Evolutionary conservation across 2,797 vertebrate species (phyloP), one percentile per base, ranked within the genome.

Genomic region (Urosaurus nigricauda): DNA sequence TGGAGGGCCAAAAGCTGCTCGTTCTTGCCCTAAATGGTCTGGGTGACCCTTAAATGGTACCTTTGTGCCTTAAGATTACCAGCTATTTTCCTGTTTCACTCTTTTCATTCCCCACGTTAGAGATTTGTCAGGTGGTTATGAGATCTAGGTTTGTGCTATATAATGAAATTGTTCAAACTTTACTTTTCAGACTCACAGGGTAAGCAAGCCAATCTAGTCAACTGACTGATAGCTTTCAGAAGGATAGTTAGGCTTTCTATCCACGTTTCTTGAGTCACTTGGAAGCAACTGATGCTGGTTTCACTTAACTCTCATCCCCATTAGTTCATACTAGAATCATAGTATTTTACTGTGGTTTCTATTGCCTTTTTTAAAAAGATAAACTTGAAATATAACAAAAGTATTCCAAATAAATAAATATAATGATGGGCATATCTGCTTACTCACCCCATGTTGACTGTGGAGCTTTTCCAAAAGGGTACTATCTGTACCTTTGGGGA

Each of bases 401-500:
- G 37, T 47, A n/a, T 81, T 74, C 32, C 43, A 81, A 81, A 81
- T 71, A 70, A 70, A 79, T 29, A 51, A 6, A 43, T 17, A 16
- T 77, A 85, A 47, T 94, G 93, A 9, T 70, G 21, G 40, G 8
- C 32, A 60, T 79, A 88, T 90, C 94, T 91, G 92, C 82, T 94
- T 92, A 94, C 98, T 98, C 94, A 99, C 98, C 75, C 97, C 97
- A 63, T 98, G 98, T 90, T 98, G 97, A 91, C 97, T 98, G 96
- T 99, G 98, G 88, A 99, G 97, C 92, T 99, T 99, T 96, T 98
- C 98, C 95, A 99, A 95, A 79, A 99, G 97, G 93, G 98, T 99
- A 97, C 96, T 97, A 97, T 99, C 98, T 3, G 98, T 99, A 95
- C 98, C 98, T 98, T 98, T 99, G 88, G 98, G 98, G 94, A 99